phyloP scores from a whole-genome alignment of 2,113 vertebrate species.

The Marmota flaviventris region DNA sequence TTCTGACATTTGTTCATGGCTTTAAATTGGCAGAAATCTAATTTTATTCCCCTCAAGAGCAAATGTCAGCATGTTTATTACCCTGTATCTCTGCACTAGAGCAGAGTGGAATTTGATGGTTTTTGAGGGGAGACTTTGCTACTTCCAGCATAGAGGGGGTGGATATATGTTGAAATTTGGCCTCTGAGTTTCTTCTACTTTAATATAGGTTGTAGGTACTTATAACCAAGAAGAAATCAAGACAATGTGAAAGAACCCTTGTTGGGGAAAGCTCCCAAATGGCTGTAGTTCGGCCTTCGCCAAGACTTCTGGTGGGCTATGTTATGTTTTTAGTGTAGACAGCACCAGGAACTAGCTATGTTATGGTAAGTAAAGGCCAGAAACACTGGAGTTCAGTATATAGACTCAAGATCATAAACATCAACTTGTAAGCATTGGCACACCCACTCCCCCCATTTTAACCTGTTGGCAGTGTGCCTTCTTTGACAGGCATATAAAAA shows the following conservation, averaged over 20 bases:
- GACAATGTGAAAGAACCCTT: not conserved
- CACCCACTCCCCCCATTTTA: too few species aligned
- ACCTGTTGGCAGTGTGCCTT: too few species aligned
- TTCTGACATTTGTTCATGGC: slow-evolving; percentile 87
- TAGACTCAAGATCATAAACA: too few species aligned
- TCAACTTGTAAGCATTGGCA: too few species aligned
- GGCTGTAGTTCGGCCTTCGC: too few species aligned
- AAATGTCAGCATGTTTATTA: slow-evolving; percentile 87
- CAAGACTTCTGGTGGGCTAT: too few species aligned
- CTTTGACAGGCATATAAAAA: too few species aligned
- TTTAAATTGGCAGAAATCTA: slow-evolving; percentile 87
- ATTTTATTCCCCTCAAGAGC: slow-evolving; percentile 85
- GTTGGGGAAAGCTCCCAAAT: too few species aligned
- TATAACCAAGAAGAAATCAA: not conserved
- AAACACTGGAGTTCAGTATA: too few species aligned
- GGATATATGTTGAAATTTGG: not conserved
- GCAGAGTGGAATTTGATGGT: not conserved
- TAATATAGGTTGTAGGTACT: not conserved
- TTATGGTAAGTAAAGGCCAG: too few species aligned
- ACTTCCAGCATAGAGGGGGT: not conserved
- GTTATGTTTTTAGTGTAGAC: too few species aligned
- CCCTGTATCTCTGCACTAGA: slow-evolving; percentile 77
- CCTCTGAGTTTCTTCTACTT: not conserved
- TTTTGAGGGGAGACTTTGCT: not conserved
- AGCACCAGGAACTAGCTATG: too few species aligned